Percentiles rank a stretch among this genome's conserved stretches.
Evolutionary conservation across 2,888 invertebrate species (phyloP).

Genomic region (Linnaemya vulpina): DNA sequence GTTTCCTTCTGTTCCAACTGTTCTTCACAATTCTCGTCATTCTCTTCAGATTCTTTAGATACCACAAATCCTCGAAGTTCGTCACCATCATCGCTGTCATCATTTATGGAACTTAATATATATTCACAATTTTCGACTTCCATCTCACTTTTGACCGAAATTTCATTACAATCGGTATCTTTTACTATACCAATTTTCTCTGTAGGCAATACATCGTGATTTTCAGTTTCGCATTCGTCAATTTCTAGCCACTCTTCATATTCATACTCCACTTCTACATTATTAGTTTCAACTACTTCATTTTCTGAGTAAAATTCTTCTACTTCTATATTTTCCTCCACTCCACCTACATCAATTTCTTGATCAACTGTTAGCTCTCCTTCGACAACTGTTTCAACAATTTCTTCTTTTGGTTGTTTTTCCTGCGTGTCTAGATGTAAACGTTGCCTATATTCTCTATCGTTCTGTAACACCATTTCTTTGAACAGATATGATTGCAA

Average conservation of each 20-base stretch:
- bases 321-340: slow-evolving; percentile 55
- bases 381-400: slow-evolving; percentile 67
- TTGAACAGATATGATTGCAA: slow-evolving; percentile 77
- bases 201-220: not conserved
- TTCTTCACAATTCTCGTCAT: slow-evolving; percentile 5
- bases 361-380: slow-evolving; percentile 67
- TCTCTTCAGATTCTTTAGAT: slow-evolving; percentile 12
- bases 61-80: slow-evolving; percentile 45
- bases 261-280: slow-evolving; percentile 46
- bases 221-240: slow-evolving; percentile 44
- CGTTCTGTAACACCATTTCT: slow-evolving; percentile 76
- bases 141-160: slow-evolving; percentile 23
- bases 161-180: slow-evolving; percentile 31
- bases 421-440: slow-evolving; percentile 71
- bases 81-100: slow-evolving; percentile 52
- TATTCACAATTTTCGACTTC: slow-evolving; percentile 28
- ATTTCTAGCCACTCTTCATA: slow-evolving; percentile 65
- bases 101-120: slow-evolving; percentile 22
- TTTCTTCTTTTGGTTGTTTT: slow-evolving; percentile 67
- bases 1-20: not conserved
- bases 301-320: slow-evolving; percentile 50
- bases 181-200: slow-evolving; percentile 23
- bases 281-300: slow-evolving; percentile 14
- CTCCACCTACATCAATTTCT: slow-evolving; percentile 59
- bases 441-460: slow-evolving; percentile 75